Evolutionary conservation across 2,888 invertebrate genomes (phyloP), one percentile per base, ranked within the genome.

Genomic region (Amphimallon solstitiale): DNA sequence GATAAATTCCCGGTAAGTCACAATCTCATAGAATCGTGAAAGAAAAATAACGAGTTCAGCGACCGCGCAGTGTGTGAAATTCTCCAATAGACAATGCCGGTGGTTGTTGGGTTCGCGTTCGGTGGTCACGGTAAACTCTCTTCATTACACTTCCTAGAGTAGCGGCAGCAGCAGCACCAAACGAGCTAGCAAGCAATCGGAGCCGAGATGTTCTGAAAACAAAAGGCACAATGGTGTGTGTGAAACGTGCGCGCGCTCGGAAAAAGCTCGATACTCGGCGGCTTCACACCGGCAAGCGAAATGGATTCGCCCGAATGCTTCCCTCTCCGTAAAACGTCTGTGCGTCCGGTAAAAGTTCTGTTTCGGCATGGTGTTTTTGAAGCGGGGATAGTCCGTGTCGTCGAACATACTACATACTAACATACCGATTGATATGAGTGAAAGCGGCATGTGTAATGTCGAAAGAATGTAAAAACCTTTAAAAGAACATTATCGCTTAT

Each of bases 81-180:
- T 59, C 43, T 59, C 43, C 14, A 29, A 59, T 29, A 38, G 29
- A 29, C 29, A 29, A 29, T 29, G 29, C 29, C 29, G 29, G 48
- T 49, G 12, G 48, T 29, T 21, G 48, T 19, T 49, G 21, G n/a
- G 48, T 10, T 3, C 38, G n/a, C n/a, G n/a, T 12, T 7, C 38
- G 2, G 38, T 12, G 45, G 45, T 45, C 45, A 45, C 45, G 48
- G 21, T 60, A 51, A 59, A 29, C 59, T 43, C 61, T 66, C 66
- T 65, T 64, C 64, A 68, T 68, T 64, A 51, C 68, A 67, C 68
- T 70, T 70, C 70, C 70, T 66, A 68, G 68, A 68, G 62, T 52
- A 48, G 21, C n/a, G n/a, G n/a, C n/a, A n/a, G n/a, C n/a, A n/a
- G n/a, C n/a, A n/a, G n/a, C n/a, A n/a, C n/a, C 12, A 49, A 21